A percentile compares a stretch with the other conserved stretches of the same genome.
phyloP scores from a whole-genome alignment of 2,888 invertebrate species.

The Zaprionus lineosus region DNA sequence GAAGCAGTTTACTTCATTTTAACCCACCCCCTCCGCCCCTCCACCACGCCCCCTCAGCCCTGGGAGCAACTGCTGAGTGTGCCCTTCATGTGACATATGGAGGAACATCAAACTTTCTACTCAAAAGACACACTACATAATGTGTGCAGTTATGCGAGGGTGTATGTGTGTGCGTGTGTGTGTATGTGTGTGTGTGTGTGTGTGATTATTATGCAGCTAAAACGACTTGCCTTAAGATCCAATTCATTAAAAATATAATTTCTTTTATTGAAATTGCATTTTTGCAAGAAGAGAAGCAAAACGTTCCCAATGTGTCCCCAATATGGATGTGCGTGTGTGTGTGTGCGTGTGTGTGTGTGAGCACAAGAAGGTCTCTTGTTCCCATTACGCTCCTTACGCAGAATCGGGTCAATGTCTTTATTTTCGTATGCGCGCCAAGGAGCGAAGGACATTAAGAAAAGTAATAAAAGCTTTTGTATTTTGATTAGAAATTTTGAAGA shows the following conservation, averaged over 20 bases:
- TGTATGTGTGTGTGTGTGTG: conserved; percentile 12
- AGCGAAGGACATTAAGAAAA: no score
- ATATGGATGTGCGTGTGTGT: background rate
- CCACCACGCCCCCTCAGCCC: no score
- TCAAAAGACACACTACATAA: no score
- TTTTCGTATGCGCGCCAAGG: no score
- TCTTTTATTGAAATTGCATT: conserved; percentile 74
- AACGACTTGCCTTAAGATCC: conserved; percentile 49
- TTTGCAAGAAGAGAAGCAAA: conserved; percentile 31
- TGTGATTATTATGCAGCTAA: conserved; percentile 10
- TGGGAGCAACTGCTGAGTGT: conserved; percentile 49
- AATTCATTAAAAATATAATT: conserved; percentile 75
- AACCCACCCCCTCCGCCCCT: no score
- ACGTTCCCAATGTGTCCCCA: background rate
- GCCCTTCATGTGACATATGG: conserved; percentile 61
- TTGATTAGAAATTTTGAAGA: no score
- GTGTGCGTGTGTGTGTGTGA: conserved; percentile 1
- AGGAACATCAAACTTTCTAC: conserved; percentile 31
- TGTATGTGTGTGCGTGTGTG: conserved; percentile 4
- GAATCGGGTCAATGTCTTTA: no score
- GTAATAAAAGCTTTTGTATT: no score
- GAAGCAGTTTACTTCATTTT: no score
- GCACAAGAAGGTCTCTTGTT: background rate
- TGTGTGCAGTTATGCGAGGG: background rate
- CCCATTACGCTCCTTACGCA: no score